Evolutionary conservation across 1,140 invertebrate species (phyloP).

Genomic region (Anastrepha ludens): DNA sequence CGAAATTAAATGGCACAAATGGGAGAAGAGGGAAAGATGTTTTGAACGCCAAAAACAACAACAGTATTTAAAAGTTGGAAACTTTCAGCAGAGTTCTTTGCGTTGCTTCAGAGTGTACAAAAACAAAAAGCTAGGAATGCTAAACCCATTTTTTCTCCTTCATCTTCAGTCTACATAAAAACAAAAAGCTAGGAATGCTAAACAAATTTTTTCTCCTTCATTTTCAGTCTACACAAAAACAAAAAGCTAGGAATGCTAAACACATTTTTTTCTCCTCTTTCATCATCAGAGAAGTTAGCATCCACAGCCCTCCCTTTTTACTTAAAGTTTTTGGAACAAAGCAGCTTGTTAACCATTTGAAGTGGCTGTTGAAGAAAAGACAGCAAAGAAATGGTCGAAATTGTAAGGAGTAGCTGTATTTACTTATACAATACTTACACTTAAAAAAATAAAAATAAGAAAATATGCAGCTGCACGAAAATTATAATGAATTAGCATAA

Average conservation of each 20-base stretch:
- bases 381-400: no score
- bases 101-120: not conserved
- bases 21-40: not conserved
- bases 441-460: no score
- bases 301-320: no score
- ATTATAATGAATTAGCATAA: conserved; percentile 7
- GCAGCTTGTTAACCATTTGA: not conserved
- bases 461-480: not conserved
- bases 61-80: not conserved
- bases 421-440: no score
- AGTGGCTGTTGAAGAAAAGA: not conserved
- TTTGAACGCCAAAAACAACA: not conserved
- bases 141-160: no score
- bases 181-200: not conserved
- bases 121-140: not conserved
- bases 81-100: not conserved
- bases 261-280: no score
- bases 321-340: not conserved
- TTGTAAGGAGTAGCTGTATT: no score
- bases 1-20: not conserved
- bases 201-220: no score
- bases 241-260: not conserved
- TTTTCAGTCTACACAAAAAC: not conserved
- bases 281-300: not conserved
- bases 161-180: not conserved